A percentile compares a stretch with the other conserved stretches of the same genome.
Evolutionary conservation across 2,888 invertebrate species (phyloP).

Genomic region (Brachypterus glaber): DNA sequence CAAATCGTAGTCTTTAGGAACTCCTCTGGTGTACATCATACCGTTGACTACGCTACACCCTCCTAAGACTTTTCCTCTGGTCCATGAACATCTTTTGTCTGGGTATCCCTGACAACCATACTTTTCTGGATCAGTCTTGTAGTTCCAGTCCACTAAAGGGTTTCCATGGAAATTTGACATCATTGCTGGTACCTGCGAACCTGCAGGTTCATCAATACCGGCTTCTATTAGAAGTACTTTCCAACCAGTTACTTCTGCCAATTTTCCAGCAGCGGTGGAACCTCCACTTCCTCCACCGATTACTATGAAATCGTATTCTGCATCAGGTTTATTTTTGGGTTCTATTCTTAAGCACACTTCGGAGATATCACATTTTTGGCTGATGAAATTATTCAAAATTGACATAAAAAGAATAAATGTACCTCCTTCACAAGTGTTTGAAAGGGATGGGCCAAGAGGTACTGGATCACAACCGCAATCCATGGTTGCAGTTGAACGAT

Average conservation of each 20-base stretch:
- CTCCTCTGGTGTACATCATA: too few species aligned
- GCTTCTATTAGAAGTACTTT: slow-evolving; percentile 59
- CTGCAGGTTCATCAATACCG: slow-evolving; percentile 56
- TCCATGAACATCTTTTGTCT: slow-evolving; percentile 53
- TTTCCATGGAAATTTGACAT: slow-evolving; percentile 50
- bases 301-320: slow-evolving; percentile 33
- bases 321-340: slow-evolving; percentile 38
- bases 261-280: slow-evolving; percentile 49
- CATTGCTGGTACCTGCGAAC: slow-evolving; percentile 52
- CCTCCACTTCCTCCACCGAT: slow-evolving; percentile 56
- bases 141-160: slow-evolving; percentile 52
- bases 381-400: slow-evolving; percentile 49
- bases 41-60: slow-evolving; percentile 57
- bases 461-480: too few species aligned
- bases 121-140: slow-evolving; percentile 51
- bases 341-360: slow-evolving; percentile 50
- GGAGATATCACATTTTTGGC: slow-evolving; percentile 42
- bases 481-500: too few species aligned
- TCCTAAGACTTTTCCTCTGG: slow-evolving; percentile 57
- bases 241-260: slow-evolving; percentile 55
- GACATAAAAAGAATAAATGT: slow-evolving; percentile 54
- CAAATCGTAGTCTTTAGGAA: too few species aligned
- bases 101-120: slow-evolving; percentile 50
- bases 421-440: slow-evolving; percentile 45
- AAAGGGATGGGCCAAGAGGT: slow-evolving; percentile 49